These are phyloP conservation scores for Sapajus apella DNA, from an alignment of 2,113 vertebrate genomes.

Conservation along the genomic window DNA sequence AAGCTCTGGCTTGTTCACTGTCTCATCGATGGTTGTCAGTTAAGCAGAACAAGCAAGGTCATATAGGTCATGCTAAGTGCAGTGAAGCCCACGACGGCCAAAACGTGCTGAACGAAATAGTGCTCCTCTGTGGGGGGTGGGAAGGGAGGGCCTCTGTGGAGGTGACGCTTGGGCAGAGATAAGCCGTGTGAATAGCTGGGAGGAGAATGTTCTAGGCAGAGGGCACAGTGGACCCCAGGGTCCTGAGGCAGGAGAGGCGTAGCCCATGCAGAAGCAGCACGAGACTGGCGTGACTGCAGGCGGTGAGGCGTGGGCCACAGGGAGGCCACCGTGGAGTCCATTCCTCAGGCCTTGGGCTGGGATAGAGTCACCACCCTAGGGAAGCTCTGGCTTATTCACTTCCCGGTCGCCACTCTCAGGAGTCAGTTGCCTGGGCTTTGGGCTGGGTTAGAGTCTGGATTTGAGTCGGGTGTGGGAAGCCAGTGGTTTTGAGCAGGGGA, in stretches of 20 bases:
- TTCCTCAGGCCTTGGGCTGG: neutral
- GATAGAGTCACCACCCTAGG: neutral
- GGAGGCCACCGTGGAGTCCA: neutral
- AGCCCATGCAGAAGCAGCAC: fast-evolving
- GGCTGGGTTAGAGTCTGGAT: neutral
- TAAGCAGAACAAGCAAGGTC: neutral
- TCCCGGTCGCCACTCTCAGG: neutral
- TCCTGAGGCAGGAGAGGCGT: neutral
- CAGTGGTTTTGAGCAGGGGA: neutral
- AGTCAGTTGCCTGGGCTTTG: neutral
- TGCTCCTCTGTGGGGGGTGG: neutral
- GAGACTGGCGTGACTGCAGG: fast-evolving
- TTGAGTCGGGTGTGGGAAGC: neutral
- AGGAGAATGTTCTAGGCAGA: neutral
- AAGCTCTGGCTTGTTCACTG: neutral
- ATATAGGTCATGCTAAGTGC: neutral
- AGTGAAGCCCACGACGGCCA: neutral
- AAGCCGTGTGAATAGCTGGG: neutral
- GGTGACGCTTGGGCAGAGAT: neutral
- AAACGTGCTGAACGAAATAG: too few species aligned
- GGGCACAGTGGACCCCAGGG: neutral
- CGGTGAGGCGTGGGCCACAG: neutral
- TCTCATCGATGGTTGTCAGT: neutral
- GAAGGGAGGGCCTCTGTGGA: neutral
- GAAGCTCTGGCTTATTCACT: too few species aligned